Evolutionary conservation across 2,797 vertebrate genomes (phyloP), one percentile per base, ranked within the genome.

Genomic region (Sebastes oblongus): DNA sequence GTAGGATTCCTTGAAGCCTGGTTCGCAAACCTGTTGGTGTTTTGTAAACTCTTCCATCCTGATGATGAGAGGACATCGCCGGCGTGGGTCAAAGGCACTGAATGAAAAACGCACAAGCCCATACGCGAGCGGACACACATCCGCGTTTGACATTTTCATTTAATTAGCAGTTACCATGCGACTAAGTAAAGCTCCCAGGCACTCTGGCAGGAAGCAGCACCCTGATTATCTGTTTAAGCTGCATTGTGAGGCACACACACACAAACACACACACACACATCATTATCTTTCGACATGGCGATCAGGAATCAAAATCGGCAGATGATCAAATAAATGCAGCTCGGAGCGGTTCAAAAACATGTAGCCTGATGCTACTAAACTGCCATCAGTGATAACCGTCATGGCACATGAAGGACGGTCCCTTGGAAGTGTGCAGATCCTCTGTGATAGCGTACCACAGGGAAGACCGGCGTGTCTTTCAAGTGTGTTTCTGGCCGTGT

Each of bases 121-220:
- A 66, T 34, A 68, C 13, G 9, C 54, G 67, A 24, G 24, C 7
- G 2, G 55, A 42, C 61, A 69, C 75, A 89, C 71, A 72, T 56
- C 66, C 60, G 32, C 56, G 59, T 85, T 88, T 93, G 93, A 93
- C 85, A 95, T 93, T 94, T 94, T 88, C 87, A 91, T 92, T 94
- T 95, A 94, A 95, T 95, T 93, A 94, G 86, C 87, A 84, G 89
- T 93, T 90, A 92, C 90, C 80, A 89, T 88, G 87, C 74, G 42
- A 91, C 91, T 92, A 87, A 81, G 81, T 84, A 87, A 89, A 86
- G 77, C 90, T 89, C 67, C 72, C 72, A 75, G 87, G 78, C 80
- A 86, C 78, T 91, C 84, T 89, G 89, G 83, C 83, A 87, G 81
- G 68, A 89, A 92, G 87, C 86, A 78, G 88, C 55, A 84, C 66